A percentile compares a stretch with the other conserved stretches of the same genome.
Conservation (phyloP, 2,797 vertebrate genomes). For the Sebastes oblongus region DNA sequence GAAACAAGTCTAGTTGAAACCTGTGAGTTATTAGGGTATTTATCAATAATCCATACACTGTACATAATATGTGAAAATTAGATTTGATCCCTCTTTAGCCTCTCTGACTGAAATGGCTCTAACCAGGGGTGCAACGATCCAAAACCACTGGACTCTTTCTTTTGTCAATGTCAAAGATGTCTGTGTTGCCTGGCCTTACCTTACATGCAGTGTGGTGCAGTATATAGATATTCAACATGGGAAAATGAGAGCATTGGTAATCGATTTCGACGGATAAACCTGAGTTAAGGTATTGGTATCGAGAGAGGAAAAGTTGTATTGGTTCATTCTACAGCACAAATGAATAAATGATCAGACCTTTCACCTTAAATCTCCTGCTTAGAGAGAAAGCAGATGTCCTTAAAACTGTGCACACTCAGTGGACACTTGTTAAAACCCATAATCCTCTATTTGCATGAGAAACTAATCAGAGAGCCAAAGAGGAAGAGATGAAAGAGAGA, state of each 20-base stretch:
- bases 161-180: not conserved
- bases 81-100: not conserved
- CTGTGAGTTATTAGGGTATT: not conserved
- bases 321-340: not conserved
- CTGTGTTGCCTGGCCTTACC: no score
- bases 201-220: not conserved
- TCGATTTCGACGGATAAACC: not conserved
- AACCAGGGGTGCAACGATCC: not conserved
- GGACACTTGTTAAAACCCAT: not conserved
- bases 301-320: not conserved
- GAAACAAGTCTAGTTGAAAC: not conserved
- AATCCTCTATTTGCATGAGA: constrained; percentile 18
- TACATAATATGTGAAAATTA: not conserved
- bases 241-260: not conserved
- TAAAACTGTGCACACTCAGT: not conserved
- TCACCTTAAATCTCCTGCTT: not conserved
- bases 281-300: not conserved
- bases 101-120: not conserved
- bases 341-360: not conserved
- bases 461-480: constrained; percentile 4
- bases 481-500: not conserved
- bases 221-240: not conserved
- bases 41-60: not conserved
- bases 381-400: not conserved
- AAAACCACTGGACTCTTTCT: not conserved